phyloP scores from a whole-genome alignment of 2,888 invertebrate genomes.

The Automeris io region DNA sequence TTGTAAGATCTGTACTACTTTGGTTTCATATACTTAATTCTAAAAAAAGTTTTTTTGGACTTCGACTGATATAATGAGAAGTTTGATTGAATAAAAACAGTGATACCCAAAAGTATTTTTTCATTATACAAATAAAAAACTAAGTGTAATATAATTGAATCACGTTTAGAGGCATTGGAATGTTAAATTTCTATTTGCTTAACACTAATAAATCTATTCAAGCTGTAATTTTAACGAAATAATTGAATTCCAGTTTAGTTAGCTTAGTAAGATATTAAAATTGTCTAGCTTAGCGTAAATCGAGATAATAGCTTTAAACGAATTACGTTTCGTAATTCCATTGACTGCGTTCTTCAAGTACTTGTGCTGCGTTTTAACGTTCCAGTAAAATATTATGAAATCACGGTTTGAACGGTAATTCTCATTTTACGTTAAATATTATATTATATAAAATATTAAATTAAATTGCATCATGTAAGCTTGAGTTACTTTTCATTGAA shows the following conservation, averaged over 20 bases:
- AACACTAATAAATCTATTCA: background rate
- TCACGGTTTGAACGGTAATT: conserved; percentile 2
- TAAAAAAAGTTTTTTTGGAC: no score
- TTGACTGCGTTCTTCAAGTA: conserved; percentile 32
- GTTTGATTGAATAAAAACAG: no score
- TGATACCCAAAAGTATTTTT: no score
- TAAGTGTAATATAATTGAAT: no score
- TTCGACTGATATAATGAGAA: no score
- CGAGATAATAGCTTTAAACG: conserved; percentile 31
- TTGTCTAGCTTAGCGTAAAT: conserved; percentile 31
- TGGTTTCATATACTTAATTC: no score
- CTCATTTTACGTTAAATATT: background rate
- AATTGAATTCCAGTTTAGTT: conserved; percentile 6
- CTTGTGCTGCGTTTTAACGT: conserved; percentile 23
- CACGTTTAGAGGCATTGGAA: background rate
- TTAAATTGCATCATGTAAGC: no score
- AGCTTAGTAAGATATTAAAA: conserved; percentile 15
- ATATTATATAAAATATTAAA: no score
- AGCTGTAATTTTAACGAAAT: background rate
- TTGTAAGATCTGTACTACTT: no score
- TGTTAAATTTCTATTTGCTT: background rate
- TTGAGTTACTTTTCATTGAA: no score
- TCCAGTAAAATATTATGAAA: background rate
- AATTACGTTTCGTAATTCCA: conserved; percentile 40
- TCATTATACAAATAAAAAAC: no score